Evolutionary conservation across 2,888 invertebrate species (phyloP).

Genomic region (Andrena praecox): DNA sequence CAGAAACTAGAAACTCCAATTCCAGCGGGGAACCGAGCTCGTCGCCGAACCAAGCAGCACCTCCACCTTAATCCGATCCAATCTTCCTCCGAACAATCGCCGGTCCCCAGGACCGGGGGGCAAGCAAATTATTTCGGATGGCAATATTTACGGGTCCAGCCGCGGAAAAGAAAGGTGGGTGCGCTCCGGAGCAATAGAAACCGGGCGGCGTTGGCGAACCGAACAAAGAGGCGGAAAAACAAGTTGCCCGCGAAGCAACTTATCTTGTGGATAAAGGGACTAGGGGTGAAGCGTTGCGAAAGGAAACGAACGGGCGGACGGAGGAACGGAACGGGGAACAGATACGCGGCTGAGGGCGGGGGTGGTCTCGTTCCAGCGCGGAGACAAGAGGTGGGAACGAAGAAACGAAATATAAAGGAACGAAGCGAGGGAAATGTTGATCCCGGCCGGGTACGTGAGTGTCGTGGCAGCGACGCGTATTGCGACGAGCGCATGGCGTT

Average conservation of each 20-base stretch:
- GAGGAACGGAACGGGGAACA: neutral
- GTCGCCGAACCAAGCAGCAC: neutral
- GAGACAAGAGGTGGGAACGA: conserved; percentile 18
- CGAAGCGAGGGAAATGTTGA: conserved; percentile 47
- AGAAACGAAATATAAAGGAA: conserved; percentile 38
- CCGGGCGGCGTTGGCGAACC: neutral
- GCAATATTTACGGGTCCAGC: conserved; percentile 26
- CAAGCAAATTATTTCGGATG: conserved; percentile 26
- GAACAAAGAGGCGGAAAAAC: neutral
- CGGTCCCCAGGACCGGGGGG: neutral
- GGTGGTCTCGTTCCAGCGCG: conserved; percentile 1
- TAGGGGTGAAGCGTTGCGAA: conserved; percentile 9
- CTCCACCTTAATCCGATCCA: conserved; percentile 11
- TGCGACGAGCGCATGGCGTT: conserved; percentile 34
- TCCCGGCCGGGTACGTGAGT: conserved; percentile 57
- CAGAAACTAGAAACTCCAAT: conserved; percentile 4
- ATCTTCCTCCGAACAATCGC: neutral
- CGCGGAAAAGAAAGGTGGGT: neutral
- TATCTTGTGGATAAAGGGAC: conserved; percentile 32
- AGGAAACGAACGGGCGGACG: neutral
- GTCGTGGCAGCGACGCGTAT: conserved; percentile 5
- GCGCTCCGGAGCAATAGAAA: conserved; percentile 6
- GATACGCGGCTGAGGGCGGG: neutral
- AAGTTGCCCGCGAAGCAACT: conserved; percentile 26
- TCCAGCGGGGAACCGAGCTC: neutral